phyloP scores from a whole-genome alignment of 92 coral and sea anemone species.

The Porites rus region DNA sequence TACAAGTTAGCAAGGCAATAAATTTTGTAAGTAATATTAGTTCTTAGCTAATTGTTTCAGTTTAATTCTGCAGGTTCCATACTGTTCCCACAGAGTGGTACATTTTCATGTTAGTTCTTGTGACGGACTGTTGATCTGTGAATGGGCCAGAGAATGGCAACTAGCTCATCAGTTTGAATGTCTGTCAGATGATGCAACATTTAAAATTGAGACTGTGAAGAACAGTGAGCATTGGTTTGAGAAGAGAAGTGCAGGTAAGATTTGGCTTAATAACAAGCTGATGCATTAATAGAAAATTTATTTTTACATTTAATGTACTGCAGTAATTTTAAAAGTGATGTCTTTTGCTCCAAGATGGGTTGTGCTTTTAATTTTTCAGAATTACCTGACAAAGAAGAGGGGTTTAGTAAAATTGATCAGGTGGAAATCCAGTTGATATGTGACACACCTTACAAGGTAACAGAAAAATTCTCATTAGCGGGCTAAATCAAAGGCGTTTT shows the following conservation, averaged over 20 bases:
- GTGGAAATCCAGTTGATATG: conserved; percentile 44
- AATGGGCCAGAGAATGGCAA: conserved; percentile 80
- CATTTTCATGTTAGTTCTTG: conserved; percentile 39
- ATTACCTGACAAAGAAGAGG: conserved; percentile 58
- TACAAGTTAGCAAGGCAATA: too few species aligned
- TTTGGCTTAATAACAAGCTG: too few species aligned
- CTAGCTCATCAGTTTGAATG: conserved; percentile 39
- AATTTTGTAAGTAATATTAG: background rate
- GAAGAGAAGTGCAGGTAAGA: conserved; percentile 15
- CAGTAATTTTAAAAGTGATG: background rate
- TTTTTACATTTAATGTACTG: background rate
- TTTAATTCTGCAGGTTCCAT: conserved; percentile 53
- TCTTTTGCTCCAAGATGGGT: too few species aligned
- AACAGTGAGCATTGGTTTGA: conserved; percentile 28
- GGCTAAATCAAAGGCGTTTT: too few species aligned
- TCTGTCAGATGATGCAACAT: background rate
- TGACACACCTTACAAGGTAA: conserved; percentile 61
- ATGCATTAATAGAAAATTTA: too few species aligned
- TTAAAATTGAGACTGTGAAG: conserved; percentile 5
- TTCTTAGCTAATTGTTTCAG: background rate
- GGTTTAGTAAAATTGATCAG: conserved; percentile 40
- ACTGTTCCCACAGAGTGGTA: conserved; percentile 47
- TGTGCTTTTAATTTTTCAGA: conserved; percentile 22
- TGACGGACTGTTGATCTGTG: conserved; percentile 61
- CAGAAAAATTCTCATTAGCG: too few species aligned